Evolutionary conservation across 2,888 invertebrate species (phyloP).

Genomic region (Linnaemya tessellans): DNA sequence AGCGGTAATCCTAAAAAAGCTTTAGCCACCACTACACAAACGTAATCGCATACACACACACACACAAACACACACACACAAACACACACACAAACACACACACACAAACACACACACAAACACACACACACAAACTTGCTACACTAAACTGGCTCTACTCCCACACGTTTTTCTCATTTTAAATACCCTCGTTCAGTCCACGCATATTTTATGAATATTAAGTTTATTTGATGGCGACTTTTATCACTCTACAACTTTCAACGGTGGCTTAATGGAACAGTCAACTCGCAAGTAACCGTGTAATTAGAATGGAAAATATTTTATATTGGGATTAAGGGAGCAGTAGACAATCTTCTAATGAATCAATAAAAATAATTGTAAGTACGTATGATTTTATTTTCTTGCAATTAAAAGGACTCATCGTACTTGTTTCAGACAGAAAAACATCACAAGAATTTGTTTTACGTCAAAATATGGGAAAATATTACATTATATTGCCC

Average conservation of each 20-base stretch:
- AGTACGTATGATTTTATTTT: too few species aligned
- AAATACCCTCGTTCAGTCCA: constrained; percentile 43
- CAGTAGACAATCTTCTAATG: too few species aligned
- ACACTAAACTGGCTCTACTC: constrained; percentile 8
- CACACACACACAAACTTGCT: too few species aligned
- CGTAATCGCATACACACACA: background rate
- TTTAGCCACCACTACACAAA: constrained; percentile 10
- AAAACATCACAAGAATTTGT: background rate
- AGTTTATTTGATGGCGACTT: constrained; percentile 69
- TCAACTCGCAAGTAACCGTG: background rate
- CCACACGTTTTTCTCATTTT: constrained; percentile 8
- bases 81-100: background rate
- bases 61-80: background rate
- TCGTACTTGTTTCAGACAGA: background rate
- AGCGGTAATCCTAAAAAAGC: constrained; percentile 79
- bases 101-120: background rate
- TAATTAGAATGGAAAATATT: background rate
- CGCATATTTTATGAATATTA: constrained; percentile 71
- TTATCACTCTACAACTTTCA: constrained; percentile 18
- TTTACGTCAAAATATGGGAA: background rate
- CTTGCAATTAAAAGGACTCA: too few species aligned
- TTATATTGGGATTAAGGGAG: too few species aligned
- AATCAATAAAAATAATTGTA: too few species aligned
- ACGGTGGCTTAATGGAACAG: background rate
- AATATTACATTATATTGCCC: too few species aligned